A percentile compares a stretch with the other conserved stretches of the same genome.
These are phyloP conservation scores for Clavelina lepadiformis DNA, from an alignment of 23 tunicate genomes.

Conservation along the genomic window DNA sequence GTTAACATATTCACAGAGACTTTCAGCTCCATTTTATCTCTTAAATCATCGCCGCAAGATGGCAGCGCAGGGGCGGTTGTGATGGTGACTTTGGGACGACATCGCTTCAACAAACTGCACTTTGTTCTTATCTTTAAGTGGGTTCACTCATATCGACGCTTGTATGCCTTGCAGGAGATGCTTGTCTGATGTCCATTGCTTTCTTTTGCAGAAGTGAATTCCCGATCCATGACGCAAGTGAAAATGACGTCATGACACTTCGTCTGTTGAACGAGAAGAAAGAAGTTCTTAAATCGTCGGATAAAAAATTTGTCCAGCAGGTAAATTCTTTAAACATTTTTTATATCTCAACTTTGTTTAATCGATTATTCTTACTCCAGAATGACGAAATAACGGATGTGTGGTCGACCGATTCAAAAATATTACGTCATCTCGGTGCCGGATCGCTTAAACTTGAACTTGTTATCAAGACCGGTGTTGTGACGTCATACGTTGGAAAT, in stretches of 20 bases:
- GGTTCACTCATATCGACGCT: not conserved
- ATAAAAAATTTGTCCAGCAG: too few species aligned
- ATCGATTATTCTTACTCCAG: constrained; percentile 2
- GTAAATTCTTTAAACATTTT: not conserved
- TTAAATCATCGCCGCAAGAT: constrained; percentile 5
- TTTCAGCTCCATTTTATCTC: constrained; percentile 46
- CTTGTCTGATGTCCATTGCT: not conserved
- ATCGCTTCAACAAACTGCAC: constrained; percentile 51
- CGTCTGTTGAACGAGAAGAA: too few species aligned
- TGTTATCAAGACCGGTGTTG: constrained; percentile 9
- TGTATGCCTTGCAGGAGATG: not conserved
- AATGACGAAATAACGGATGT: constrained; percentile 47
- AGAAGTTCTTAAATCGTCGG: too few species aligned
- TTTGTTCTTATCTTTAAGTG: constrained; percentile 47
- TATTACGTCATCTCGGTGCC: constrained; percentile 34
- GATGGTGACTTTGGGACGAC: constrained; percentile 50
- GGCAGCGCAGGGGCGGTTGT: constrained; percentile 58
- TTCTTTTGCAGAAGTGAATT: not conserved
- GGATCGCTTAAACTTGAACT: constrained; percentile 42
- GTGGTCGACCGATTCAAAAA: constrained; percentile 66
- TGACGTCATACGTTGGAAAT: constrained; percentile 23
- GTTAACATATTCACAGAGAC: constrained; percentile 55
- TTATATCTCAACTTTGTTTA: not conserved
- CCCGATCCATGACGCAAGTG: too few species aligned
- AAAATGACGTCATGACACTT: too few species aligned